phyloP scores from a whole-genome alignment of 2,888 invertebrate species.

The Unio pictorum region DNA sequence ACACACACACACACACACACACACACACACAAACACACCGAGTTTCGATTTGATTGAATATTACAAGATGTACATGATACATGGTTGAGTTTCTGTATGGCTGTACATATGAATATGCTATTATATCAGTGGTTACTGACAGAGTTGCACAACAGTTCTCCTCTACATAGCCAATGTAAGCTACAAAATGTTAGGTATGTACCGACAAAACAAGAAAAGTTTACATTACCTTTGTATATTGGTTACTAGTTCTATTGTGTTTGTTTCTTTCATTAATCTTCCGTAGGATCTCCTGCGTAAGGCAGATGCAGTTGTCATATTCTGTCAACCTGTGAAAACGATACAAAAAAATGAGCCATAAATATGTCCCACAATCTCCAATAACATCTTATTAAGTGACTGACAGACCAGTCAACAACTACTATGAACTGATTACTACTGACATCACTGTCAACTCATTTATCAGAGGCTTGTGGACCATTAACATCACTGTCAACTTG shows the following conservation, averaged over 20 bases:
- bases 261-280: slow-evolving; percentile 63
- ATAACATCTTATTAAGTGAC: not conserved
- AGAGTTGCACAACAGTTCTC: too few relatives aligned
- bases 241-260: slow-evolving; percentile 55
- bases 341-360: too few relatives aligned
- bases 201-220: too few relatives aligned
- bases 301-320: slow-evolving; percentile 54
- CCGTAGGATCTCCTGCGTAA: slow-evolving; percentile 61
- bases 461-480: not conserved
- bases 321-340: slow-evolving; percentile 53
- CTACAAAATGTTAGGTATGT: too few relatives aligned
- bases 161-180: too few relatives aligned
- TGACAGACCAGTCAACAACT: not conserved
- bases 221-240: slow-evolving; percentile 57
- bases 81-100: not conserved
- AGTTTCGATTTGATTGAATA: too few relatives aligned
- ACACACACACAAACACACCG: too few relatives aligned
- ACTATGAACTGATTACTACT: not conserved
- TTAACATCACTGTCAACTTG: not conserved
- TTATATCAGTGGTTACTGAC: not conserved
- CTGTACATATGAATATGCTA: too few relatives aligned
- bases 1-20: too few relatives aligned
- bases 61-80: too few relatives aligned
- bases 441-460: not conserved
- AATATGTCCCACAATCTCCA: too few relatives aligned